phyloP scores from a whole-genome alignment of 2,797 vertebrate genomes.

The Karalla daura region DNA sequence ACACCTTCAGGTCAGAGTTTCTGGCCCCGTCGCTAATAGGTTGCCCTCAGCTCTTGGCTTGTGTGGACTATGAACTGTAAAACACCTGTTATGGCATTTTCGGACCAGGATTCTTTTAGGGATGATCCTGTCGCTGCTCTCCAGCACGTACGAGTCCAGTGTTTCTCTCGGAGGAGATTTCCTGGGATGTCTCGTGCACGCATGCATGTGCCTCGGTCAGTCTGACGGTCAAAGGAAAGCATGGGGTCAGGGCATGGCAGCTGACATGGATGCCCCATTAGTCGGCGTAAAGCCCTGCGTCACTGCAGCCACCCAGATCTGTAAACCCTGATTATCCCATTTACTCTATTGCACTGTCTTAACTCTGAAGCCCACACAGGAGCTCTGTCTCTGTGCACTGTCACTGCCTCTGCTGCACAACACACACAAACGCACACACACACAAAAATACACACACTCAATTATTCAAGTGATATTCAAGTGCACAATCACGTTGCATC shows the following conservation, averaged over 20 bases:
- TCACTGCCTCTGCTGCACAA: constrained; percentile 20
- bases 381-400: constrained; percentile 30
- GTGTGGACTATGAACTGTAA: not conserved
- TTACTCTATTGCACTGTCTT: constrained; percentile 74
- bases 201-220: constrained; percentile 29
- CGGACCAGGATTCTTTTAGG: not conserved
- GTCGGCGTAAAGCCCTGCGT: constrained; percentile 79
- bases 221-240: constrained; percentile 19
- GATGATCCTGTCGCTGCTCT: not conserved
- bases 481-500: not conserved
- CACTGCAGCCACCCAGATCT: constrained; percentile 75
- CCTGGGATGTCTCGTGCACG: not conserved
- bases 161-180: too few species aligned
- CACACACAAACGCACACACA: not conserved
- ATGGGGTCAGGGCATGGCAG: constrained; percentile 50
- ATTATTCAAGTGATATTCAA: not conserved
- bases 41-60: not conserved
- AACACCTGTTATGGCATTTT: not conserved
- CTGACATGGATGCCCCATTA: constrained; percentile 75
- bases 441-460: not conserved
- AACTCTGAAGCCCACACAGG: constrained; percentile 49
- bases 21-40: not conserved
- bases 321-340: constrained; percentile 86
- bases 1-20: constrained; percentile 3
- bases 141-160: not conserved